Evolutionary conservation across 2,797 vertebrate genomes (phyloP).

Genomic region (Microcaecilia unicolor): DNA sequence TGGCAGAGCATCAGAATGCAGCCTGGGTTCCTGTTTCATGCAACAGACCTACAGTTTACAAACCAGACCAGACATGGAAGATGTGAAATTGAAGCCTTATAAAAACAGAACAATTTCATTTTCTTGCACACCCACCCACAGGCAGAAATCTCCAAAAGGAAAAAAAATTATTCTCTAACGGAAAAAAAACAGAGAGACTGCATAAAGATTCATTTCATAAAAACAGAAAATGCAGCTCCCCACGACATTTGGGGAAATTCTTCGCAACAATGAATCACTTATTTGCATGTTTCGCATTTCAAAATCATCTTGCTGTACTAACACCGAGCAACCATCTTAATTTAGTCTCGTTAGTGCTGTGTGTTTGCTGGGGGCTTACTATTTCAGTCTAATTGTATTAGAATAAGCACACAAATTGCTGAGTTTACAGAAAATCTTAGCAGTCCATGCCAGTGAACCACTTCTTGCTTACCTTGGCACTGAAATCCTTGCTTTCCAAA

Average conservation of each 20-base stretch:
- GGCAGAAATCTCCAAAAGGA: conserved; percentile 44
- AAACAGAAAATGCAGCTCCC: conserved; percentile 33
- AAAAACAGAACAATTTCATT: conserved; percentile 45
- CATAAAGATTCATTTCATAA: conserved; percentile 25
- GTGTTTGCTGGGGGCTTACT: conserved; percentile 3
- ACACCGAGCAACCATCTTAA: conserved; percentile 3
- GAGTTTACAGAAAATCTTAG: conserved; percentile 12
- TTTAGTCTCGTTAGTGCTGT: not conserved
- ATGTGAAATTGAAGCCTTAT: conserved; percentile 36
- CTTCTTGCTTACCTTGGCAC: conserved; percentile 83
- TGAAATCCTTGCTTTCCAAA: conserved; percentile 98
- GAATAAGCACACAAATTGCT: conserved; percentile 3
- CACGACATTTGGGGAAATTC: not conserved
- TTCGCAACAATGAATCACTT: not conserved
- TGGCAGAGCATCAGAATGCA: not conserved
- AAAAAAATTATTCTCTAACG: conserved; percentile 44
- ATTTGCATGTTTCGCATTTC: conserved; percentile 4
- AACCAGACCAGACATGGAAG: conserved; percentile 10
- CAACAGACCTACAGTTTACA: conserved; percentile 16
- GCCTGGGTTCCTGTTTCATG: conserved; percentile 15
- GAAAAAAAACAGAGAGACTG: conserved; percentile 44
- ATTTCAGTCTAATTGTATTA: conserved; percentile 1
- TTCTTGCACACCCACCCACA: conserved; percentile 54
- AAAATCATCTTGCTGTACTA: conserved; percentile 6
- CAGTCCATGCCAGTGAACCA: not conserved